Conservation (phyloP, 2,113 vertebrate genomes). For the Pantherophis guttatus region DNA sequence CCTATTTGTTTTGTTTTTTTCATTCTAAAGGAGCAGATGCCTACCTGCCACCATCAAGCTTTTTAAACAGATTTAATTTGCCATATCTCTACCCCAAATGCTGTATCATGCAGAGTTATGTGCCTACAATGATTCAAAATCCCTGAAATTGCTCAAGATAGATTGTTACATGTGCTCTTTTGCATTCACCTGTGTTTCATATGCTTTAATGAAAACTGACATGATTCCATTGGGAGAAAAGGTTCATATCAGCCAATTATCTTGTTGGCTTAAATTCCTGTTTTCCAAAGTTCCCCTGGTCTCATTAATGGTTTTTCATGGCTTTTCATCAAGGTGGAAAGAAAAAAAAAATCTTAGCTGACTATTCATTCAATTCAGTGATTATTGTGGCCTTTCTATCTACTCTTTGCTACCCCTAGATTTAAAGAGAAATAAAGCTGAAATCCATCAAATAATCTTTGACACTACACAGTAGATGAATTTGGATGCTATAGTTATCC, state of each 20-base stretch:
- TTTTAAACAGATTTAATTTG: background rate
- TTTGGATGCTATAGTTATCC: background rate
- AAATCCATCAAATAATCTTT: background rate
- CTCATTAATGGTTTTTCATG: background rate
- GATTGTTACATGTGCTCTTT: background rate
- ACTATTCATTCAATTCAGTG: background rate
- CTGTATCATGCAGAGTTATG: background rate
- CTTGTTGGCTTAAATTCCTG: background rate
- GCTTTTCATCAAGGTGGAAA: background rate
- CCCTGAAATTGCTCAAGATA: background rate
- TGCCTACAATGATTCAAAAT: background rate
- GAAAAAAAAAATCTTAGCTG: background rate
- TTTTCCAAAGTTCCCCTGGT: background rate
- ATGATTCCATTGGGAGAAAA: background rate
- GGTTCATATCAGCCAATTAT: background rate
- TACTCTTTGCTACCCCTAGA: background rate
- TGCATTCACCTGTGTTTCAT: background rate
- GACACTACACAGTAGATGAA: background rate
- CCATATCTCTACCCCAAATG: background rate
- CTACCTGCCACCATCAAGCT: background rate
- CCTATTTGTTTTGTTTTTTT: background rate
- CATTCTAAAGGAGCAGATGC: background rate
- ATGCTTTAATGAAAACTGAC: background rate
- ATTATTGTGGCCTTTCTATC: background rate
- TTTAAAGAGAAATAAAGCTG: background rate